phyloP scores from a whole-genome alignment of 2,797 vertebrate genomes.

The Galaxias olidus region DNA sequence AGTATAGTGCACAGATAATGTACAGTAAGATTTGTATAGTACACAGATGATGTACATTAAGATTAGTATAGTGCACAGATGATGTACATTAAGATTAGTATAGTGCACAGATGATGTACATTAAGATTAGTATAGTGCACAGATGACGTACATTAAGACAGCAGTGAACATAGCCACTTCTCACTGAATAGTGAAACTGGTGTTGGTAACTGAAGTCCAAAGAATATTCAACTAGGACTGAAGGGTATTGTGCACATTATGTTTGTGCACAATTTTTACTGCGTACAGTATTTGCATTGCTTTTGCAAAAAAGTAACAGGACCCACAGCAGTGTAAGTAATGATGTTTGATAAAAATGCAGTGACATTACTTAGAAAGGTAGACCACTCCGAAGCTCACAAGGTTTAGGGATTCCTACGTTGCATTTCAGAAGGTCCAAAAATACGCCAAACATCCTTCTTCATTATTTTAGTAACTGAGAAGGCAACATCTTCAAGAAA shows the following conservation, averaged over 20 bases:
- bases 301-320: slow-evolving; percentile 45
- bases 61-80: no score
- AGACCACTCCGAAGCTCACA: no score
- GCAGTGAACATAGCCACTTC: slow-evolving; percentile 27
- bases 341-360: slow-evolving; percentile 64
- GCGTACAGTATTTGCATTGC: slow-evolving; percentile 35
- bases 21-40: no score
- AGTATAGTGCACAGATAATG: no score
- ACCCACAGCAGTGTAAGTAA: slow-evolving; percentile 48
- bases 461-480: slow-evolving; percentile 49
- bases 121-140: slow-evolving; percentile 18
- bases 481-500: slow-evolving; percentile 63
- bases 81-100: no score
- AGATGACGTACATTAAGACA: slow-evolving; percentile 34
- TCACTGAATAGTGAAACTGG: slow-evolving; percentile 18
- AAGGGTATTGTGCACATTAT: slow-evolving; percentile 25
- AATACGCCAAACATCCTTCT: no score
- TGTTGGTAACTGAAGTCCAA: slow-evolving; percentile 20
- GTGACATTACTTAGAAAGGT: slow-evolving; percentile 53
- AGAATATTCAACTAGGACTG: slow-evolving; percentile 22
- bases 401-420: no score
- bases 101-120: no score
- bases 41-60: no score
- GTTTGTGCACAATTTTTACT: no score
- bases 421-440: no score